Evolutionary conservation across 1,140 invertebrate species (phyloP), one percentile per base, ranked within the genome.

Genomic region (Drosophila subobscura): DNA sequence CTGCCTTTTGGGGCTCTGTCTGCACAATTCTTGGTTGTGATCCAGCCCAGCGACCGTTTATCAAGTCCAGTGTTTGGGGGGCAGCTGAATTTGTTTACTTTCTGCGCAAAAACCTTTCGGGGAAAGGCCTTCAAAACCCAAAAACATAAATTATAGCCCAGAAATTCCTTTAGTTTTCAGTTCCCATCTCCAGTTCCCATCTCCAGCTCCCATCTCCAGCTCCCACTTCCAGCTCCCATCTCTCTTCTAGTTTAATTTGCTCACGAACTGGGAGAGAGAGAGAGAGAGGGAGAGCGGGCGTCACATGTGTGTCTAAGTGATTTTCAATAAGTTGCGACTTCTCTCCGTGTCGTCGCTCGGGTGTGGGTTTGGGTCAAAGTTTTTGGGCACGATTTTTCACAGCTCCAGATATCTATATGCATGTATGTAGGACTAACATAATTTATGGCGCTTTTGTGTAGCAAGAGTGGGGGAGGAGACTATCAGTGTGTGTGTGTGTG

Each of bases 221-320:
- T 55, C n/a, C n/a, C n/a, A n/a, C n/a, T n/a, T n/a, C n/a, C n/a
- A n/a, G n/a, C n/a, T n/a, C n/a, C 51, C 77, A 67, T 68, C 63
- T 67, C 16, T 50, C 47, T 40, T 29, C 2, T 37, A 12, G 33
- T 37, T 12, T 37, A 12, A 37, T 37, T 55, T 37, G 59, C 80
- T 71, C 81, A 88, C 77, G 81, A 81, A 85, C 60, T 42, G 25
- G 1, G 25, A 27, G 25, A 0, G 5, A 27, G 25, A 27, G 25
- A 5, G 25, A 27, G 25, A 27, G 25, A 25, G 47, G 41, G 46
- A 54, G 50, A 61, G 71, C 81, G 50, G 54, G 71, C 81, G 81
- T 88, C 81, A 86, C 81, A 86, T 86, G 81, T 86, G 81, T 86
- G 81, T 86, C 81, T 86, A 86, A 86, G 81, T 86, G 81, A 86